Base-by-base conservation (phyloP, 2,113 vertebrate genomes). In the Pagrus major region DNA sequence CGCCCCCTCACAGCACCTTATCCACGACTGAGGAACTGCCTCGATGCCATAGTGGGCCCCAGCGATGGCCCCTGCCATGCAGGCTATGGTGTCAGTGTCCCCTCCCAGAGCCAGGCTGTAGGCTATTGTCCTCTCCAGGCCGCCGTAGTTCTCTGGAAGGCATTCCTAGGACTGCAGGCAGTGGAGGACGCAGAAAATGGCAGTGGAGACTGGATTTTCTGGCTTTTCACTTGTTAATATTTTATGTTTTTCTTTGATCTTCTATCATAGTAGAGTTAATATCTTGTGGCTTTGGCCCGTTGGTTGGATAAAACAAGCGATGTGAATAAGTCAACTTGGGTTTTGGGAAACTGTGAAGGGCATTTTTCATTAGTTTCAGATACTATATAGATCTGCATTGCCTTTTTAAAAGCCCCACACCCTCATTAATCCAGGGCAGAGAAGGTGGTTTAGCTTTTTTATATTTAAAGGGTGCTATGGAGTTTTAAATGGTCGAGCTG, bases 11-110 rank as follows among this genome's bases (percentile, higher is more conserved):
- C 97, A 98, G 92, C 96, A 97, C 64, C 93, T 94, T 79, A 96
- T 95, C 98, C 98, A 99, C 29, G 94, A 93, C 2, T 92, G 91
- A 18, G 97, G 96, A 35, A 99, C 90, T 71, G 95, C 94, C 25
- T 96, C 96, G 6, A 96, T 94, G 44, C 98, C 97, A 0, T 98
- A 99, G 56, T 99, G 98, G 61, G 98, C 98, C 1, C 98, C 98
- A 0, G 98, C 98, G 6, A 99, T 98, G 83, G 98, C 98, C 70
- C 97, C 98, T 0, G 98, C 98, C 98, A 99, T 99, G 91, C 97
- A 99, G 60, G 98, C 98, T 46, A 99, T 99, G 90, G 98, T 99
- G 94, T 99, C 98, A 1, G 98, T 99, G 95, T 99, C 98, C n/a
- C 98, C 98, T 3, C 98, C 98, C 71, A 99, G 93, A 0, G 96